phyloP scores from a whole-genome alignment of 2,888 invertebrate genomes.

The Gasteruption jaculator region DNA sequence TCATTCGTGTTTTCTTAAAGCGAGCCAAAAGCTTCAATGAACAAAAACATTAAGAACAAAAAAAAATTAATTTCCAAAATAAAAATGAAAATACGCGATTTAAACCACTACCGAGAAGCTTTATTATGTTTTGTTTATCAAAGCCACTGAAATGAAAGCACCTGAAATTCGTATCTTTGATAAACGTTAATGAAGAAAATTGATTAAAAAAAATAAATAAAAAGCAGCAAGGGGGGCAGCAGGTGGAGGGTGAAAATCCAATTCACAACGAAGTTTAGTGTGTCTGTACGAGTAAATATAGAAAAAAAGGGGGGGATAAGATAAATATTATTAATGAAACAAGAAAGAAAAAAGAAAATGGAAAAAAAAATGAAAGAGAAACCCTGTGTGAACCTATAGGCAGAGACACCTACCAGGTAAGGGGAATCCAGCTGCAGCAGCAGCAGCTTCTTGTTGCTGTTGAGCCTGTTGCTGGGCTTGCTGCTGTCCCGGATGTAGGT shows the following conservation, averaged over 20 bases:
- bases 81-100: too few relatives aligned
- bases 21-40: too few relatives aligned
- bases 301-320: slow-evolving; percentile 4
- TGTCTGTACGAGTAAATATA: neutral
- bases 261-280: slow-evolving; percentile 12
- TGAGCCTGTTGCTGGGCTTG: slow-evolving; percentile 57
- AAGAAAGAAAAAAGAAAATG: slow-evolving; percentile 11
- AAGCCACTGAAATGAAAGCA: too few relatives aligned
- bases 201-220: slow-evolving; percentile 12
- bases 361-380: neutral
- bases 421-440: slow-evolving; percentile 51
- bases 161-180: too few relatives aligned
- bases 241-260: too few relatives aligned
- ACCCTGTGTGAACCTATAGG: neutral
- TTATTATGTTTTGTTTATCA: too few relatives aligned
- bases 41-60: too few relatives aligned
- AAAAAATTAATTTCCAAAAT: too few relatives aligned
- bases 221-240: too few relatives aligned
- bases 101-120: too few relatives aligned
- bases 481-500: slow-evolving; percentile 77
- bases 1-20: too few relatives aligned
- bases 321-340: slow-evolving; percentile 10
- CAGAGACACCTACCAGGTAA: slow-evolving; percentile 52
- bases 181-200: slow-evolving; percentile 16
- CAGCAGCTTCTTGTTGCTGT: slow-evolving; percentile 64